phyloP scores from a whole-genome alignment of 2,113 vertebrate genomes.

The Sylvilagus bachmani region DNA sequence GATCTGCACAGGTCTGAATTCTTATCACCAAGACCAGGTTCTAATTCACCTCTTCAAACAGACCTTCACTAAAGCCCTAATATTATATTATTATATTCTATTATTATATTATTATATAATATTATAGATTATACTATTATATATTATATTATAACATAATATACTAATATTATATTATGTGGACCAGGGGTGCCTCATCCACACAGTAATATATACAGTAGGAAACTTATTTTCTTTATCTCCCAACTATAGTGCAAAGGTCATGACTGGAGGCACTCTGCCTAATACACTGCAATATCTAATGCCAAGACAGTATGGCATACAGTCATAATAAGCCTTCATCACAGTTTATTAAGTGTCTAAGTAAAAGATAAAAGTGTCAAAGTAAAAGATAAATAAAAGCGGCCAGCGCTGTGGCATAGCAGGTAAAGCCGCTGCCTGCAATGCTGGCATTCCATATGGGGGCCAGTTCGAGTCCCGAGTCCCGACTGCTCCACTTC shows the following conservation, averaged over 20 bases:
- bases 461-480: too few relatives aligned
- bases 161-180: slow-evolving; percentile 18
- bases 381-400: background rate
- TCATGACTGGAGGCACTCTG: background rate
- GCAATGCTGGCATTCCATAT: too few relatives aligned
- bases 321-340: background rate
- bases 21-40: background rate
- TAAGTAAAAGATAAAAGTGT: background rate
- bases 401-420: too few relatives aligned
- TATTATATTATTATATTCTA: too few relatives aligned
- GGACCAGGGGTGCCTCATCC: fast-evolving
- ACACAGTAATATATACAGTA: background rate
- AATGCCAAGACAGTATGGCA: background rate
- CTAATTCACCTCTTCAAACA: slow-evolving; percentile 9
- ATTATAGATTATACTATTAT: too few relatives aligned
- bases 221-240: background rate
- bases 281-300: background rate
- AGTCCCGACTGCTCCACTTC: too few relatives aligned
- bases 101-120: too few relatives aligned
- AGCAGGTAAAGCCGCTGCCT: too few relatives aligned
- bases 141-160: too few relatives aligned
- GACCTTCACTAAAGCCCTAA: background rate
- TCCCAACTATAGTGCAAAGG: background rate
- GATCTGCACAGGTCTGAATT: background rate
- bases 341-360: background rate